Conservation (phyloP, 2,888 invertebrate species). For the Pelosia muscerda region DNA sequence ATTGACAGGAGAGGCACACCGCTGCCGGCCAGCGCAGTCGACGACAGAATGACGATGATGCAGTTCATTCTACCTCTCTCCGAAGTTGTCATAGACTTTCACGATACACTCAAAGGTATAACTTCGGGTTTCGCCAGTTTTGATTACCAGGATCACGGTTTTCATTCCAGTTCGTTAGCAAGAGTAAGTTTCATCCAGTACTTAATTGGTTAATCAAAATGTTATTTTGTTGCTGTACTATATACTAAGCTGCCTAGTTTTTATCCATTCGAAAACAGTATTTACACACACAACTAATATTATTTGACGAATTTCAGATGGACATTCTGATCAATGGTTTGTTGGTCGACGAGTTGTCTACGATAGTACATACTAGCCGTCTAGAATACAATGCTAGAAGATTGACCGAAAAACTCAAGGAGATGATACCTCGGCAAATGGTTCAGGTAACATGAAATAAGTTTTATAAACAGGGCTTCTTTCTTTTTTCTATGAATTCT, state of each 20-base stretch:
- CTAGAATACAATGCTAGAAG: constrained; percentile 88
- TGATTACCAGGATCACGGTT: constrained; percentile 96
- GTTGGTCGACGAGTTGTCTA: constrained; percentile 93
- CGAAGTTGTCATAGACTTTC: constrained; percentile 98
- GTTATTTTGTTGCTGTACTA: not conserved
- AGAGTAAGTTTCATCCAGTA: constrained; percentile 87
- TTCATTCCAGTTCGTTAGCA: constrained; percentile 91
- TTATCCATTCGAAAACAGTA: too few species aligned
- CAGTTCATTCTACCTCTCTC: constrained; percentile 95
- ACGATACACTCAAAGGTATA: constrained; percentile 95
- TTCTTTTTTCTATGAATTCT: not conserved
- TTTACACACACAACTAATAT: not conserved
- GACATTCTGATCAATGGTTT: constrained; percentile 92
- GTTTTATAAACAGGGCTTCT: not conserved
- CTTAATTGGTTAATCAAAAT: not conserved
- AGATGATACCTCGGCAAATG: constrained; percentile 96
- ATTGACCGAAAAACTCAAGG: constrained; percentile 91
- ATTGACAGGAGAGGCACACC: constrained; percentile 90
- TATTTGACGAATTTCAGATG: constrained; percentile 84
- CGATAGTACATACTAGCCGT: constrained; percentile 92
- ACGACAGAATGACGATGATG: constrained; percentile 93
- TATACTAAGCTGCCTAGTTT: too few species aligned
- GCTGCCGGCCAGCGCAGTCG: constrained; percentile 91
- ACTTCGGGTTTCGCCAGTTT: constrained; percentile 98
- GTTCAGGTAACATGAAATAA: constrained; percentile 81